Evolutionary conservation across 2,888 invertebrate genomes (phyloP).

Genomic region (Trissolcus japonicus): DNA sequence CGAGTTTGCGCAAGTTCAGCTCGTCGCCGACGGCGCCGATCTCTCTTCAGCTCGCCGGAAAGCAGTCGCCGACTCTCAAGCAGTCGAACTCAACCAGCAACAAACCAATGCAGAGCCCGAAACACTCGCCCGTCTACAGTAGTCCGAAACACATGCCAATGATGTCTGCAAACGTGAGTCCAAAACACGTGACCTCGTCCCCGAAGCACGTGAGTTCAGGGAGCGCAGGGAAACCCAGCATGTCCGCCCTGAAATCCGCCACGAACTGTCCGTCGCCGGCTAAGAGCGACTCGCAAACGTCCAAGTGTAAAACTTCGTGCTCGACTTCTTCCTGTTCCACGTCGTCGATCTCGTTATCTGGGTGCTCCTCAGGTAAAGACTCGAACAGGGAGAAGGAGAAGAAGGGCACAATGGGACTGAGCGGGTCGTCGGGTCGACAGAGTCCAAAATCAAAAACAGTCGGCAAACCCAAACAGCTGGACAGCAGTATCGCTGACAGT

Average conservation of each 20-base stretch:
- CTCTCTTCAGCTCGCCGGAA: constrained; percentile 78
- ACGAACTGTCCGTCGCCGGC: constrained; percentile 77
- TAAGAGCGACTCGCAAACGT: constrained; percentile 60
- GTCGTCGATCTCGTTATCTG: constrained; percentile 47
- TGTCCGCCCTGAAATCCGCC: constrained; percentile 91
- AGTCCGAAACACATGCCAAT: constrained; percentile 84
- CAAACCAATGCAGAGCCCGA: constrained; percentile 82
- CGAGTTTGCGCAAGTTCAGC: constrained; percentile 82
- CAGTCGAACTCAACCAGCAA: constrained; percentile 75
- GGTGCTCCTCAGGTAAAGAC: constrained; percentile 57
- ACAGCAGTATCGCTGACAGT: constrained; percentile 77
- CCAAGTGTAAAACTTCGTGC: constrained; percentile 65
- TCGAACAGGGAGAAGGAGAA: constrained; percentile 74
- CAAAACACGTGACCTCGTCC: constrained; percentile 84
- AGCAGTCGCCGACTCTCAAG: constrained; percentile 77
- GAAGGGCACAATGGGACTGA: constrained; percentile 64
- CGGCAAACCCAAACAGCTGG: constrained; percentile 83
- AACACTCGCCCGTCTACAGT: constrained; percentile 85
- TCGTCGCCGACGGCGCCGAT: constrained; percentile 84
- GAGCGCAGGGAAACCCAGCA: constrained; percentile 90
- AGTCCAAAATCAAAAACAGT: constrained; percentile 83
- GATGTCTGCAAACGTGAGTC: constrained; percentile 84
- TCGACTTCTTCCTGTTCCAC: constrained; percentile 65
- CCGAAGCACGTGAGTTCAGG: constrained; percentile 86
- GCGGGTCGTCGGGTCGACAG: constrained; percentile 79